Base-by-base conservation (phyloP, 2,888 invertebrate species). In the Gastracanthus pulcherrimus region DNA sequence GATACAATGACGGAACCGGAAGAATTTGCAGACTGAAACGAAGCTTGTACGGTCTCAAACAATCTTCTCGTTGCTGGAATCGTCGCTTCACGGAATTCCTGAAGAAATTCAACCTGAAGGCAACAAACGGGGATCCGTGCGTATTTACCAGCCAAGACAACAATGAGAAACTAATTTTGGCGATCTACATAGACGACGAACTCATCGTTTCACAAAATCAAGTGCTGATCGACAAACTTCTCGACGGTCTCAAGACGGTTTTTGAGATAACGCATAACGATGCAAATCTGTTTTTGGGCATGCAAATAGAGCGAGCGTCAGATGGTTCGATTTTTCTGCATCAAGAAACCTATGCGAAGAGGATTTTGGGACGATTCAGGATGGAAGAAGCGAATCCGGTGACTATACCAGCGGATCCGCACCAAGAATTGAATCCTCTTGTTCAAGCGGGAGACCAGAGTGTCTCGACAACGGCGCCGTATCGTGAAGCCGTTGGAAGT, bases 11-110 rank as follows among this genome's bases (percentile, higher is more conserved):
- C 60, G 82, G 82, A 1, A 82, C 84, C 0, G 64, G 58, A 2
- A 71, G 74, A n/a, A 86, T 86, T 0, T 87, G 87, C 48, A 78
- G 75, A 70, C 69, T 88, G 16, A 84, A 79, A 34, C 87, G 82
- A 78, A 86, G 87, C 72, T 78, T 88, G 31, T 88, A 88, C 82
- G 87, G 88, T 9, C 74, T 88, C 11, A 88, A 87, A 76, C 87
- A 88, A 85, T 84, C 88, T 26, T 84, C 87, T 29, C 83, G 86
- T 70, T 82, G 83, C 48, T 88, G 86, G 86, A 87, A 87, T 19
- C 60, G 74, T 45, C 74, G 75, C 2, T 77, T 84, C 51, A 58
- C 75, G 16, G 74, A 60, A 26, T 80, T 80, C 29, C 31, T 84
- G 7, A 31, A 69, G 29, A 23, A 70, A 62, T 55, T 76, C 19